Conservation (phyloP, 53 echinoderm and acorn worm species). For the Echinarachnius parma region DNA sequence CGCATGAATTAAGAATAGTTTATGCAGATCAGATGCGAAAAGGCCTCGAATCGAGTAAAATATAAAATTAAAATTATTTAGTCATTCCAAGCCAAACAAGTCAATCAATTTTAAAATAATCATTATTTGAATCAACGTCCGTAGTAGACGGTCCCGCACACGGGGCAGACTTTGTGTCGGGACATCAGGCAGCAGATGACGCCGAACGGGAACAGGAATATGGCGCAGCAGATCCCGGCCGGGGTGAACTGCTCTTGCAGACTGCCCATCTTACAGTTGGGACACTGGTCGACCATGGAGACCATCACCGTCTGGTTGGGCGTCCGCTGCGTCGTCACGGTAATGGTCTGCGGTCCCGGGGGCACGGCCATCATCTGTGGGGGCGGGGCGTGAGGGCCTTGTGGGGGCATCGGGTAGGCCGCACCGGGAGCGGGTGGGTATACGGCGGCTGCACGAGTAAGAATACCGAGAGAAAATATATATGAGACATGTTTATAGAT, state of each 20-base stretch:
- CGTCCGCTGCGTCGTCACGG: slow-evolving; percentile 26
- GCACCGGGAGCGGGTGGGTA: slow-evolving; percentile 5
- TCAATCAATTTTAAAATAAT: not conserved
- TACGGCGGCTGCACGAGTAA: not conserved
- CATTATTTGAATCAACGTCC: slow-evolving; percentile 4
- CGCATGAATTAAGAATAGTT: no score
- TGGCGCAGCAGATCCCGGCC: slow-evolving; percentile 33
- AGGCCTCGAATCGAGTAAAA: no score
- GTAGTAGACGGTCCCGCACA: slow-evolving; percentile 28
- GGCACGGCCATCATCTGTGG: slow-evolving; percentile 12
- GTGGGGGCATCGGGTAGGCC: not conserved
- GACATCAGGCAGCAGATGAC: slow-evolving; percentile 34
- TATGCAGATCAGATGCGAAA: no score
- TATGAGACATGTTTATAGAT: no score
- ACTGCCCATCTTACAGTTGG: slow-evolving; percentile 34
- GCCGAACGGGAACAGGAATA: slow-evolving; percentile 35
- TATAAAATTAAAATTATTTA: no score
- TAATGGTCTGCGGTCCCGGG: slow-evolving; percentile 22
- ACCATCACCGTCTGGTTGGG: not conserved
- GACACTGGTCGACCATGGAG: slow-evolving; percentile 32
- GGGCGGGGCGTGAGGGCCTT: not conserved
- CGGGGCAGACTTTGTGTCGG: slow-evolving; percentile 23
- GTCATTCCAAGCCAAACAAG: no score
- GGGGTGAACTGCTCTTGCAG: slow-evolving; percentile 38
- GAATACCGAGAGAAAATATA: not conserved